Evolutionary conservation across 2,113 vertebrate species (phyloP), one percentile per base, ranked within the genome.

Genomic region (Laticauda laticaudata): DNA sequence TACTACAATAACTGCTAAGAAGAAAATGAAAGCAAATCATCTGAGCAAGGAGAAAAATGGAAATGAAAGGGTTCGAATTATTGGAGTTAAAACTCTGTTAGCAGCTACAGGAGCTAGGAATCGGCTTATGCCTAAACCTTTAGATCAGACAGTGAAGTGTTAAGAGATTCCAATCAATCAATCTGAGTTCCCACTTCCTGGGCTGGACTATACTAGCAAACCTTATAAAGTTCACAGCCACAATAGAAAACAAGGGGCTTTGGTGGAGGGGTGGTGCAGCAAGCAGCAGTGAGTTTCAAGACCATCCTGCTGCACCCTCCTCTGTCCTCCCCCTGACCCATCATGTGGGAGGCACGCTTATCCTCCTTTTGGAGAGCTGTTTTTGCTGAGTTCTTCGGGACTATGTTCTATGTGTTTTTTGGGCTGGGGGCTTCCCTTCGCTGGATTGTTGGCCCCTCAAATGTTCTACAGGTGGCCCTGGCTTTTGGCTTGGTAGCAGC

Each of bases 281-380:
- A 86, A 86, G 86, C 91, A 87, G 92, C 90, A 93, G 94, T 89
- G 90, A 95, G 93, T 89, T 92, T 95, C 93, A 92, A 92, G 54
- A 39, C 24, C 75, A 48, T 85, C 48, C 86, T 88, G 89, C 88
- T 94, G 88, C 87, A 57, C 61, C 90, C 61, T 89, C 85, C 86
- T 24, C 26, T 56, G 23, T 86, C 95, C 90, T 89, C 92, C 86
- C 86, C 86, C 93, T 95, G 96, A 90, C 94, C 94, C 97, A 97
- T 93, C 97, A 99, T 99, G 99, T 99, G 98, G 99, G 99, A 99
- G 97, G 98, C 99, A 95, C 97, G 98, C 57, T 99, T 98, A 48
- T 97, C 98, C 98, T 98, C 98, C 97, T 99, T 99, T 95, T 99
- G 99, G 99, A 98, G 99, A 98, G 99, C 99, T 21, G 97, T 99